Percentiles rank a stretch among this genome's conserved stretches.
Conservation (phyloP, 2,797 vertebrate genomes). For the Mus spretus region DNA sequence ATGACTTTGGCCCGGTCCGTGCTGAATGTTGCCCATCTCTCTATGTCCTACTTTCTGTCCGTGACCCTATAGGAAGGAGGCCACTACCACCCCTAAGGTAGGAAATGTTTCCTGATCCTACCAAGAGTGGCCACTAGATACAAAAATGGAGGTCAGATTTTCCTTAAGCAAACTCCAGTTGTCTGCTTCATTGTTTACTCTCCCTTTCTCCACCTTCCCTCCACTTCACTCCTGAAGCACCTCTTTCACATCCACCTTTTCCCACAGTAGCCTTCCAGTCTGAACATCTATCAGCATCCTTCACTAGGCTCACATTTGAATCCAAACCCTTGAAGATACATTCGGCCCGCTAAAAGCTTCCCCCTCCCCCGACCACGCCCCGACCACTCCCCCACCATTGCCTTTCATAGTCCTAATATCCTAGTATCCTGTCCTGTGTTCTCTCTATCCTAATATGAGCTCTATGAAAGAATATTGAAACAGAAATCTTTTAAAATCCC, state of each 20-base stretch:
- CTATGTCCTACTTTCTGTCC: slow-evolving; percentile 12
- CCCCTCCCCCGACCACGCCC: background rate
- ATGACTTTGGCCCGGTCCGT: background rate
- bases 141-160: slow-evolving; percentile 5
- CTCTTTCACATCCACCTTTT: background rate
- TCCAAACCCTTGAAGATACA: background rate
- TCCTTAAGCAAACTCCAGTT: background rate
- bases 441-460: background rate
- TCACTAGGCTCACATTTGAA: background rate
- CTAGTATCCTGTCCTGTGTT: background rate
- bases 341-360: background rate
- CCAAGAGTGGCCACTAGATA: background rate
- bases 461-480: slow-evolving; percentile 27
- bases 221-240: background rate
- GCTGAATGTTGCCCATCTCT: background rate
- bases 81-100: background rate
- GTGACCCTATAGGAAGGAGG: background rate
- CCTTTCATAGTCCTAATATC: background rate
- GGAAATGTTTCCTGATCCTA: background rate
- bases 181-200: background rate
- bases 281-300: background rate
- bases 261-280: background rate
- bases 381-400: background rate
- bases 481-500: slow-evolving; percentile 17
- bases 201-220: background rate